phyloP scores from a whole-genome alignment of 2,113 vertebrate genomes.

The Hypocryptadius cinnamomeus region DNA sequence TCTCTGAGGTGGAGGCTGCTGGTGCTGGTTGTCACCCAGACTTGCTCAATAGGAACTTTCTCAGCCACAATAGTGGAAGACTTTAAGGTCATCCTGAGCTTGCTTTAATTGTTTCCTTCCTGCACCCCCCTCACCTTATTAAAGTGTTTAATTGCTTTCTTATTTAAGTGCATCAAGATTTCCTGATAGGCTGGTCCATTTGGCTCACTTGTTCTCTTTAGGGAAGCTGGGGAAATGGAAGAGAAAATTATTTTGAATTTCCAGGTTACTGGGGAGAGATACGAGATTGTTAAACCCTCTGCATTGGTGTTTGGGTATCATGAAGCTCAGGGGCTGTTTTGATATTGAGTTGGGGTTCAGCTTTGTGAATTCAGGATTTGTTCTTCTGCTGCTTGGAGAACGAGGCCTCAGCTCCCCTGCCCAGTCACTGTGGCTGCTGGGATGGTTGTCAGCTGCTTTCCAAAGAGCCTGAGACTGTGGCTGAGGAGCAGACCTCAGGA shows the following conservation, averaged over 20 bases:
- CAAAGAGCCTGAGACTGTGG: not conserved
- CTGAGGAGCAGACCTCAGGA: not conserved
- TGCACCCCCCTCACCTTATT: not conserved
- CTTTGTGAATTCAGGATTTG: not conserved
- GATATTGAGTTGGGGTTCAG: not conserved
- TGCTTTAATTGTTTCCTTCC: not conserved
- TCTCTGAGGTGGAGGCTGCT: not conserved
- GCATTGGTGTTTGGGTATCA: rapidly evolving
- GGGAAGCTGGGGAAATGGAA: not conserved
- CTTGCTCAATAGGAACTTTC: not conserved
- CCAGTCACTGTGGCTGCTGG: rapidly evolving
- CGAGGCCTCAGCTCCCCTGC: not conserved
- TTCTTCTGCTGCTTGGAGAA: not conserved
- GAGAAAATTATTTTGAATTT: not conserved
- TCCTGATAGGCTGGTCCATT: not conserved
- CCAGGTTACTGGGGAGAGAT: not conserved
- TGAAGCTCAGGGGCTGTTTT: not conserved
- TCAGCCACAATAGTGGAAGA: not conserved
- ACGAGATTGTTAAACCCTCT: rapidly evolving
- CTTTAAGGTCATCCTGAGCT: not conserved
- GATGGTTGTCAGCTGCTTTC: rapidly evolving
- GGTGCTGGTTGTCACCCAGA: not conserved
- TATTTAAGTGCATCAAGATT: not conserved
- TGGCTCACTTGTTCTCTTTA: not conserved
- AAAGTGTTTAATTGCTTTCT: slow-evolving; percentile 12